phyloP scores from a whole-genome alignment of 1,140 invertebrate genomes.

The Brachionus paranguensis region DNA sequence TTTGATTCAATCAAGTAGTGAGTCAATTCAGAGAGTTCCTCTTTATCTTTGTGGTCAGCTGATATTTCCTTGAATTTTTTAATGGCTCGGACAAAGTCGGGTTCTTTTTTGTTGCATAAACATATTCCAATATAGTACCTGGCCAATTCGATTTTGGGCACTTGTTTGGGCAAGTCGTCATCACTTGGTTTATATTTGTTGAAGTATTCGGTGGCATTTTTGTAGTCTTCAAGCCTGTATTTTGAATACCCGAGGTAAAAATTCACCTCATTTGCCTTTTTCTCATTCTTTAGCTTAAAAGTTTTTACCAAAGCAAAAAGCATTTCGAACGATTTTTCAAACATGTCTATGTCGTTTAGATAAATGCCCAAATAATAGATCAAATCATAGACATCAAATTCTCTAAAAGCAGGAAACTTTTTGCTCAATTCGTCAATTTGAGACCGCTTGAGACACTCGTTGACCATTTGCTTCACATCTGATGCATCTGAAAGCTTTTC shows the following conservation, averaged over 20 bases:
- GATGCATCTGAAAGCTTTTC: background rate
- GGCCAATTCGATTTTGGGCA: constrained; percentile 8
- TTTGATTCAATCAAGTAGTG: constrained; percentile 25
- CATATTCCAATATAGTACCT: constrained; percentile 14
- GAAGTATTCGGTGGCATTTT: constrained; percentile 35
- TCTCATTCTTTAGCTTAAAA: constrained; percentile 15
- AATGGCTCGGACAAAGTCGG: background rate
- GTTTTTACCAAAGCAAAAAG: background rate
- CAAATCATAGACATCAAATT: constrained; percentile 18
- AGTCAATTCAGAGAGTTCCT: background rate
- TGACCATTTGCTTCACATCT: background rate
- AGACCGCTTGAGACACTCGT: background rate
- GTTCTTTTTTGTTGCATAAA: constrained; percentile 22
- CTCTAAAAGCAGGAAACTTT: background rate
- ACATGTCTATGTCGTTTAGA: constrained; percentile 27
- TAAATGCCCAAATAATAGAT: constrained; percentile 6
- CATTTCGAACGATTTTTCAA: constrained; percentile 13
- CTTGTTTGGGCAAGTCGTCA: background rate
- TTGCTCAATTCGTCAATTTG: background rate
- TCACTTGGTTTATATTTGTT: constrained; percentile 14
- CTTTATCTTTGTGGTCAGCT: background rate
- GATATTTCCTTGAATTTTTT: constrained; percentile 37
- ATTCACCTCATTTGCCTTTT: background rate
- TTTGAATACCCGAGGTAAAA: constrained; percentile 21
- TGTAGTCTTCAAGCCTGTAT: constrained; percentile 15